Base-by-base conservation (phyloP, 2,888 invertebrate genomes). In the Apodemia duryi region DNA sequence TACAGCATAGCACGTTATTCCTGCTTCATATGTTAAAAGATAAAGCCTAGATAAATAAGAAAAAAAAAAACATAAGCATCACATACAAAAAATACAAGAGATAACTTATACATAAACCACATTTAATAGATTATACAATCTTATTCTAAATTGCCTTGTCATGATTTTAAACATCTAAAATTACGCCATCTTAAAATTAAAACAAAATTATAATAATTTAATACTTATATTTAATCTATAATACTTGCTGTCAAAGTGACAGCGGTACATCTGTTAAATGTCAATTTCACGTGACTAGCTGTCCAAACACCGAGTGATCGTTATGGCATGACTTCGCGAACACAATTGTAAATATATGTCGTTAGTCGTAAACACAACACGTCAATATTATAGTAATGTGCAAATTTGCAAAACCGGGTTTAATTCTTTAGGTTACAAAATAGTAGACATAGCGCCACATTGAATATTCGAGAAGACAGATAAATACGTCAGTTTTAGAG, bases 141-240 rank as follows among this genome's bases (percentile, higher is more conserved):
- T 77, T 78, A 78, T 75, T 85, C 85, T 84, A 80, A 84, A 82
- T 78, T 81, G 82, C 84, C 86, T 88, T 90, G 91, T 90, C 91
- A 91, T 89, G 90, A 84, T 86, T 81, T 83, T 85, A 73, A 88
- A 88, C 86, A 87, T 84, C 88, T 88, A 85, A 87, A 80, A 85
- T 81, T 86, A 90, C 89, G 91, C 90, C 90, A 90, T 91, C 91
- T 89, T 90, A 89, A 72, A 78, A 77, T 81, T 82, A 77, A 73
- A 79, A 83, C 80, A 82, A 79, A 81, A 81, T 68, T 67, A 66
- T 63, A 81, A 80, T 63, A 70, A 72, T 77, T 75, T 85, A 84
- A 84, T 86, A 88, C 80, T 84, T 75, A 75, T 74, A 76, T 79
- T 76, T 82, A 82, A 76, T 80, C 81, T 83, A 84, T 85, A 85